These are phyloP conservation scores for Bathybates hornii DNA, from an alignment of 2,113 vertebrate genomes.

Conservation along the genomic window DNA sequence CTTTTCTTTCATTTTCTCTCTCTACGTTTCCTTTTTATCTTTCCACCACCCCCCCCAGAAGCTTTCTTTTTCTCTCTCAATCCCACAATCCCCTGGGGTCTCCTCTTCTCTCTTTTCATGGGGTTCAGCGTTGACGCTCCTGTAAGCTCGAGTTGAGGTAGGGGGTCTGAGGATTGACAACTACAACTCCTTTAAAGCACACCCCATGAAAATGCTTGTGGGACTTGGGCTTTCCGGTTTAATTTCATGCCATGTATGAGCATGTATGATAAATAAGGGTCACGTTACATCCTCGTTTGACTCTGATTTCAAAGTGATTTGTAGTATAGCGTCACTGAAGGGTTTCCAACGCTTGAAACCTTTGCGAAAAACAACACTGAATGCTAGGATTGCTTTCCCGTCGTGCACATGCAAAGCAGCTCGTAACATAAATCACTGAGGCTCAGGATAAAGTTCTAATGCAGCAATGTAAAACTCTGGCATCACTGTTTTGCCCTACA, in stretches of 20 bases:
- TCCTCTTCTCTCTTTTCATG: slow-evolving; percentile 23
- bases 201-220: background rate
- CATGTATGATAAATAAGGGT: slow-evolving; percentile 30
- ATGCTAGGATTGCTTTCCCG: background rate
- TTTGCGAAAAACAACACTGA: background rate
- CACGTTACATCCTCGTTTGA: background rate
- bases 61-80: slow-evolving; percentile 32
- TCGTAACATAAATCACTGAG: background rate
- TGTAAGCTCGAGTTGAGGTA: background rate
- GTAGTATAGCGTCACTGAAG: background rate
- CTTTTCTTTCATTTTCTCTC: slow-evolving; percentile 24
- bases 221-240: slow-evolving; percentile 19
- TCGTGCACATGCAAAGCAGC: background rate
- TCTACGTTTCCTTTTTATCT: background rate
- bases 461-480: background rate
- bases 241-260: slow-evolving; percentile 2
- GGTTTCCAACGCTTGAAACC: background rate
- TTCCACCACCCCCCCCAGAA: background rate
- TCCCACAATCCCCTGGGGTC: slow-evolving; percentile 28
- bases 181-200: slow-evolving; percentile 1
- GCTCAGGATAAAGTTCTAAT: background rate
- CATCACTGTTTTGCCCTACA: background rate
- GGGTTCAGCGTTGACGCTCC: slow-evolving; percentile 19
- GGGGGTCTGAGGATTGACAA: background rate
- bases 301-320: slow-evolving; percentile 12